A percentile compares a stretch with the other conserved stretches of the same genome.
phyloP scores from a whole-genome alignment of 2,888 invertebrate species.

The Esperia sulphurella region DNA sequence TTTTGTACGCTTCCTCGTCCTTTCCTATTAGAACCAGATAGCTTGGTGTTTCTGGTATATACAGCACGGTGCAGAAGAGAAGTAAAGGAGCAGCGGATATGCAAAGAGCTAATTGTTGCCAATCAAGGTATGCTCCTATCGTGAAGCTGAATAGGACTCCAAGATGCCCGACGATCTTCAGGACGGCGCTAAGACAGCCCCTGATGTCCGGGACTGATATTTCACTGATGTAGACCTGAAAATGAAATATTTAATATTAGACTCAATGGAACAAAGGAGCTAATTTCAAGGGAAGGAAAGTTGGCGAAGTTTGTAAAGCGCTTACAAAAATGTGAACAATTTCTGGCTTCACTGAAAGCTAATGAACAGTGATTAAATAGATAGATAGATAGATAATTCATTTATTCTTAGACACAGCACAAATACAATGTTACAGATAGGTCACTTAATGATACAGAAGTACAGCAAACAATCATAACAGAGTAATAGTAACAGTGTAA shows the following conservation, averaged over 20 bases:
- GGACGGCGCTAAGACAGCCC: conserved; percentile 91
- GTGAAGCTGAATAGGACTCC: conserved; percentile 92
- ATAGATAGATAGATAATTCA: no score
- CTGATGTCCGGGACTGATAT: conserved; percentile 92
- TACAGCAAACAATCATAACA: no score
- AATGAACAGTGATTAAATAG: no score
- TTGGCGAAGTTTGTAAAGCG: no score
- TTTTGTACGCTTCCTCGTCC: conserved; percentile 81
- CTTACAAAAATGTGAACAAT: no score
- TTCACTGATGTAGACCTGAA: conserved; percentile 93
- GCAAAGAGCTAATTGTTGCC: conserved; percentile 90
- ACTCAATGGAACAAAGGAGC: no score
- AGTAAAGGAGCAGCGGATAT: conserved; percentile 89
- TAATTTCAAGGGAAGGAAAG: no score
- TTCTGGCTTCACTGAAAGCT: no score
- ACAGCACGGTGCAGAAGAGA: conserved; percentile 86
- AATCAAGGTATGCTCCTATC: conserved; percentile 89
- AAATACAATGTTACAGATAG: no score
- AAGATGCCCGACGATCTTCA: conserved; percentile 91
- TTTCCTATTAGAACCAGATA: conserved; percentile 87
- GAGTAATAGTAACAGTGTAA: no score
- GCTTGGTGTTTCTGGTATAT: conserved; percentile 94
- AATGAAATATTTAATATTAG: neutral
- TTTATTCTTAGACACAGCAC: no score
- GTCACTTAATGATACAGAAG: no score